These are phyloP conservation scores for Liolophura sinensis DNA, from an alignment of 1,140 invertebrate species.

Conservation along the genomic window DNA sequence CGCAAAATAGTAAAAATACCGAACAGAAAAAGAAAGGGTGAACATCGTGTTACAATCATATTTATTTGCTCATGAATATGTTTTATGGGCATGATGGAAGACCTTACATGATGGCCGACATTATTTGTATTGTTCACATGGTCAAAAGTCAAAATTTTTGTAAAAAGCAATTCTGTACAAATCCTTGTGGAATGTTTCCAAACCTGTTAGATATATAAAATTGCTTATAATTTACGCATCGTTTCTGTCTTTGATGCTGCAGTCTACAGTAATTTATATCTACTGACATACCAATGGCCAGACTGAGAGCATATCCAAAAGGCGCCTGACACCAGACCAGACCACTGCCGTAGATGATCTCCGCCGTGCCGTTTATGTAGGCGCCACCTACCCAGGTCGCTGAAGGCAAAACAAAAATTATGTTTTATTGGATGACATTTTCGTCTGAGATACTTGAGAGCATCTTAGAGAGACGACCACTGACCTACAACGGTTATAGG, in stretches of 20 bases:
- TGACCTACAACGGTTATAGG: too few species aligned
- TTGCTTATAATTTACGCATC: neutral
- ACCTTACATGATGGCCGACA: too few species aligned
- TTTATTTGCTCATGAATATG: too few species aligned
- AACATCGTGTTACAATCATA: too few species aligned
- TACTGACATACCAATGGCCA: slow-evolving; percentile 72
- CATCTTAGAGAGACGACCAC: too few species aligned
- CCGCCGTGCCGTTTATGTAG: slow-evolving; percentile 98
- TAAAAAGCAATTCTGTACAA: neutral
- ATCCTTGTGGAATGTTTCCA: neutral
- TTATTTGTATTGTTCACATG: too few species aligned
- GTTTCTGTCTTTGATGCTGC: neutral
- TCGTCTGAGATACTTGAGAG: neutral
- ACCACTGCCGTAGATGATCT: slow-evolving; percentile 82
- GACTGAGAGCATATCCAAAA: slow-evolving; percentile 92
- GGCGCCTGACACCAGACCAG: slow-evolving; percentile 97
- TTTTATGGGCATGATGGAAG: neutral
- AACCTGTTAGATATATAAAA: neutral
- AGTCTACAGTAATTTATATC: neutral
- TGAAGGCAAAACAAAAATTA: slow-evolving; percentile 46
- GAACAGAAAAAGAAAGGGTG: too few species aligned
- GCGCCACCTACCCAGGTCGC: slow-evolving; percentile 99
- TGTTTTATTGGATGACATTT: neutral
- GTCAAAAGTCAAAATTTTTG: neutral
- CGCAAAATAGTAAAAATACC: too few species aligned